Evolutionary conservation across 2,888 invertebrate genomes (phyloP), one percentile per base, ranked within the genome.

Genomic region (Drosophila setosimentum): DNA sequence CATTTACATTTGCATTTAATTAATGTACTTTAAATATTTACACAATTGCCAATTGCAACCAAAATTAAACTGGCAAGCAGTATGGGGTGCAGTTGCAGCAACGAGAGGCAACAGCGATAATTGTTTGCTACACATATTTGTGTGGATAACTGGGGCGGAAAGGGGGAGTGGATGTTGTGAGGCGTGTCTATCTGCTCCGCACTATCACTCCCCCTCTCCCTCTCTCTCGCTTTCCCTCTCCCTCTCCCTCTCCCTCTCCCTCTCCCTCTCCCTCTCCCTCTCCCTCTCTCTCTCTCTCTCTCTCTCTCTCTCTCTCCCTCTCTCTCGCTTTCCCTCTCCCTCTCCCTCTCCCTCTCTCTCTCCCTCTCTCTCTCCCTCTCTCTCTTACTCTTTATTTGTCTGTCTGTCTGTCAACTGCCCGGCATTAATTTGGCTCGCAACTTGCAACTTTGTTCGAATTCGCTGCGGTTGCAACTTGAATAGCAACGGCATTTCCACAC

Each of bases 11-110:
- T 80, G 86, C 85, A 88, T 86, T 82, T 83, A 83, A 86, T 86
- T 88, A 86, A 86, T 88, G 88, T 74, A 74, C 86, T 80, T 85
- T 82, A 85, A 85, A 85, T 85, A 85, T 85, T 85, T 85, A 85
- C 88, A 82, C 45, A 58, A 55, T 40, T 49, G 68, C 50, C 37
- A 58, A 67, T 35, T 60, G 72, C 71, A 72, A 30, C 42, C 40
- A 21, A 57, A 57, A 57, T 57, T 57, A 16, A 54, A 42, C 42
- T 42, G 60, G 24, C 27, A 16, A 51, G 42, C 45, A 27, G 53
- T 3, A 11, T 18, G 29, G 0, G 60, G 5, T 18, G 45, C 24
- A 40, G 18, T n/a, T 42, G 42, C 42, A 40, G 13, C 60, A 29
- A 51, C 2, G 42, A 5, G 57, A 5, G 35, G 45, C 55, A 42